Base-by-base conservation (phyloP, 2,888 invertebrate species). In the Sturmia bella region DNA sequence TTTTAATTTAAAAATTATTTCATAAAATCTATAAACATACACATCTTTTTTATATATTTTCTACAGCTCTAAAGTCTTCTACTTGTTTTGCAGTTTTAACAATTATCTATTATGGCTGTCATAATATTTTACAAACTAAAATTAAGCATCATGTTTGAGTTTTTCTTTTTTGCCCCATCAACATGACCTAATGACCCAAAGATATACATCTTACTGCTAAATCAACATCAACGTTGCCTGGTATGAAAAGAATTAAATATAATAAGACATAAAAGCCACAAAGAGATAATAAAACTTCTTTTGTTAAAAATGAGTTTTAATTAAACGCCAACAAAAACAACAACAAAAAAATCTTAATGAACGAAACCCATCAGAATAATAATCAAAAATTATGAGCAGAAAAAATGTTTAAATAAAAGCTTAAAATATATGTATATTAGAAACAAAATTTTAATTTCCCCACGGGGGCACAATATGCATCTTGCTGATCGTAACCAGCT, bases 131-230 rank as follows among this genome's bases (percentile, higher is more conserved):
- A 27, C n/a, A 39, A 52, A 24, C 15, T 27, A 54, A 27, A 27
- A 13, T 54, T 61, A 43, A 12, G 4, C 45, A 61, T 48, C 52
- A 43, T 70, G 37, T 41, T 41, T 48, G 13, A 12, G 6, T 6
- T 43, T 57, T 50, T 61, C 27, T 17, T 17, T 50, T 37, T 11
- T 21, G 3, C 32, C 32, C 32, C 52, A 43, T 21, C 41, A 70
- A 70, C 72, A 76, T 72, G 69, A 77, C 81, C 68, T 57, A 77
- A 52, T 81, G 77, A 81, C 73, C 73, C 27, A 81, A 64, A 73
- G 77, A 63, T 81, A 74, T 77, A 64, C 39, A 77, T 81, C 81
- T 81, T 50, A 32, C 37, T 69, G 73, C 52, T 66, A 63, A 74
- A 74, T 68, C 61, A 63, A 54, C 66, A 73, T 39, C n/a, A 54